These are phyloP conservation scores for Argyresthia goedartella DNA, from an alignment of 2,888 invertebrate genomes.

Conservation along the genomic window DNA sequence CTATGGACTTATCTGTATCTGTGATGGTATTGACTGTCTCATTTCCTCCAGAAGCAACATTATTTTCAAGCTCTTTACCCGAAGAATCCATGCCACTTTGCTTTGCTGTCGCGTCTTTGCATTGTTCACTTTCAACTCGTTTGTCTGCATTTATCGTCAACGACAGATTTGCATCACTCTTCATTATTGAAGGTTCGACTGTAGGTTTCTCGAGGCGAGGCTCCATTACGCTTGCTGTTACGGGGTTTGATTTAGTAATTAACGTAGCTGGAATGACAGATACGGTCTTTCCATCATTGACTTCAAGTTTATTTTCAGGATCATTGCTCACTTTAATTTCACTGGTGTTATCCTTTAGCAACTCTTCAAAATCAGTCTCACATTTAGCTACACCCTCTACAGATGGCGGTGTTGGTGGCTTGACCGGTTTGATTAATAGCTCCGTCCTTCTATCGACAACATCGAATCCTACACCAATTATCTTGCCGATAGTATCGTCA, in stretches of 20 bases:
- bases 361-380: constrained; percentile 64
- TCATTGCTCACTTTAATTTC: constrained; percentile 58
- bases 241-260: background rate
- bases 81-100: background rate
- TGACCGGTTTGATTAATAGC: constrained; percentile 11
- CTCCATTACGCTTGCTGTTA: background rate
- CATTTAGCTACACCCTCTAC: constrained; percentile 36
- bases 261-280: constrained; percentile 27
- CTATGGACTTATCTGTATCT: background rate
- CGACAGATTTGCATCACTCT: background rate
- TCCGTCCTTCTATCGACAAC: constrained; percentile 23
- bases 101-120: background rate
- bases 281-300: constrained; percentile 47
- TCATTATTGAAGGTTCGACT: background rate
- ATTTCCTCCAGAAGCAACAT: too few relatives aligned
- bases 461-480: constrained; percentile 14
- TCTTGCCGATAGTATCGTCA: constrained; percentile 15
- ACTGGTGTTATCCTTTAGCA: constrained; percentile 61
- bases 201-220: background rate
- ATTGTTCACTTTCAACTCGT: background rate
- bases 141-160: too few relatives aligned
- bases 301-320: constrained; percentile 55
- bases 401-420: constrained; percentile 13
- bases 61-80: background rate
- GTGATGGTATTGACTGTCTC: background rate